These are phyloP conservation scores for Cryptocheilus praepositus DNA, from an alignment of 2,888 invertebrate species.

Conservation along the genomic window DNA sequence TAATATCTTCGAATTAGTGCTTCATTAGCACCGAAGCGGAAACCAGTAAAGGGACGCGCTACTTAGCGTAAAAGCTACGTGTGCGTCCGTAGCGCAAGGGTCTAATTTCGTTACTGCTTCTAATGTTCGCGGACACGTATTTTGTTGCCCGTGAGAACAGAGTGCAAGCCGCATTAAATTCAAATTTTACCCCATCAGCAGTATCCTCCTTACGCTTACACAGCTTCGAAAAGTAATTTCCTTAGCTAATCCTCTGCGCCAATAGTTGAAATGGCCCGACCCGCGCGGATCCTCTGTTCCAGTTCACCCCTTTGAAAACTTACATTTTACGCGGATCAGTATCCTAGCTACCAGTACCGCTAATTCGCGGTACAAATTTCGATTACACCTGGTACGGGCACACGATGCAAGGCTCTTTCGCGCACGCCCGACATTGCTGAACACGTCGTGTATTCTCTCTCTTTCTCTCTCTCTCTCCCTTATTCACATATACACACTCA, in stretches of 20 bases:
- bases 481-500: neutral
- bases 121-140: too few species aligned
- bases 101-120: too few species aligned
- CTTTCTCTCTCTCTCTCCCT: conserved; percentile 6
- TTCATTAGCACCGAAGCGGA: too few species aligned
- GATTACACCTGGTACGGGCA: conserved; percentile 53
- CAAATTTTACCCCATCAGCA: neutral
- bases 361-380: conserved; percentile 37
- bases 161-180: too few species aligned
- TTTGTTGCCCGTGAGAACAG: too few species aligned
- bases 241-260: too few species aligned
- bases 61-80: too few species aligned
- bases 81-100: too few species aligned
- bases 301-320: neutral
- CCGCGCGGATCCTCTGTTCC: neutral
- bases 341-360: neutral
- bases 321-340: neutral
- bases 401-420: conserved; percentile 29
- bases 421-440: conserved; percentile 53
- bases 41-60: too few species aligned
- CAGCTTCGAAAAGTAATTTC: neutral
- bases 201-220: neutral
- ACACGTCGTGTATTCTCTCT: conserved; percentile 17
- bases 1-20: too few species aligned
- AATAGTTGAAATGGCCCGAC: too few species aligned